A percentile compares a stretch with the other conserved stretches of the same genome.
Conservation (phyloP, 2,113 vertebrate genomes). For the Rhegmatorhina hoffmannsi region DNA sequence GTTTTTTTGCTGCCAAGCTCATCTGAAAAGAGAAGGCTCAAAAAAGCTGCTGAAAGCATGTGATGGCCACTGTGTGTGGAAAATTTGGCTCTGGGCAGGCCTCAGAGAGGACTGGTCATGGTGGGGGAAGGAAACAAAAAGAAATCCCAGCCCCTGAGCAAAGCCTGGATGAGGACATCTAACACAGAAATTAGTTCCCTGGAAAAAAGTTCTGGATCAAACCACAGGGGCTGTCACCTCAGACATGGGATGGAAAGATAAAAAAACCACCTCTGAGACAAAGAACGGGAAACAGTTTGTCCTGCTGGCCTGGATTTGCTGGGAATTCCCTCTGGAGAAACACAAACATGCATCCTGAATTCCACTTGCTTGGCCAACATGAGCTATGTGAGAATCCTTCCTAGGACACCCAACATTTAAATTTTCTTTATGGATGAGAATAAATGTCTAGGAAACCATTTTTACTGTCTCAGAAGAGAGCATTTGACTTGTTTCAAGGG, state of each 20-base stretch:
- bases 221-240: background rate
- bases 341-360: background rate
- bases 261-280: background rate
- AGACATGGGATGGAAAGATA: background rate
- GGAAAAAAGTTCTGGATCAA: background rate
- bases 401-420: background rate
- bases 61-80: background rate
- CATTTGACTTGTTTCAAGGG: background rate
- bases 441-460: background rate
- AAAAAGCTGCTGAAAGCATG: background rate
- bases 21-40: slow-evolving; percentile 17
- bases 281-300: background rate
- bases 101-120: background rate
- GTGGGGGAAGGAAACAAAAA: background rate
- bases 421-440: background rate
- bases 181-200: background rate
- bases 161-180: background rate
- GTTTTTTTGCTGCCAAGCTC: background rate
- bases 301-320: background rate
- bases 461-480: background rate
- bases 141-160: background rate
- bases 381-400: background rate
- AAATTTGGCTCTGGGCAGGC: background rate
- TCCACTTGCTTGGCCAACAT: background rate
- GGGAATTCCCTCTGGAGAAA: slow-evolving; percentile 11